These are phyloP conservation scores for Sebastes taczanowskii DNA, from an alignment of 2,797 vertebrate species.

Conservation along the genomic window DNA sequence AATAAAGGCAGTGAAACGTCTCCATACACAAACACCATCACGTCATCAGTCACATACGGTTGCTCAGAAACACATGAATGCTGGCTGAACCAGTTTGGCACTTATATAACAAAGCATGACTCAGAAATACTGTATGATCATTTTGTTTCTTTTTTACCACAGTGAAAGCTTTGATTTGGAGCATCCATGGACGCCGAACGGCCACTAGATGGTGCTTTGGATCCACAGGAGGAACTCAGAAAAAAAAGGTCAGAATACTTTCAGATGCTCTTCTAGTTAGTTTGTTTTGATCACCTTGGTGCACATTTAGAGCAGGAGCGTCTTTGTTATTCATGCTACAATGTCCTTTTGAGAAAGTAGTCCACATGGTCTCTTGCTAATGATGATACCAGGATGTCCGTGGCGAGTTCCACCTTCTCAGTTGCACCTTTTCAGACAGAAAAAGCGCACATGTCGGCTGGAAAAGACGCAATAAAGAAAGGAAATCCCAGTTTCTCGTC, in stretches of 20 bases:
- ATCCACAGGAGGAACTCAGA: slow-evolving; percentile 38
- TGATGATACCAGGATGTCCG: slow-evolving; percentile 2
- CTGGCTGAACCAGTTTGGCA: slow-evolving; percentile 61
- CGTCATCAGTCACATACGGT: slow-evolving; percentile 57
- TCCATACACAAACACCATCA: slow-evolving; percentile 72
- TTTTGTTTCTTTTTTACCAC: slow-evolving; percentile 29
- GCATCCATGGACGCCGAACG: slow-evolving; percentile 13
- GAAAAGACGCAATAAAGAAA: slow-evolving; percentile 34
- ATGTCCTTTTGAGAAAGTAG: slow-evolving; percentile 19
- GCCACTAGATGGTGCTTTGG: slow-evolving; percentile 76
- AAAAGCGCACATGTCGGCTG: slow-evolving; percentile 15
- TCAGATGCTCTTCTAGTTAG: background rate
- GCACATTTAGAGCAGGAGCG: slow-evolving; percentile 28
- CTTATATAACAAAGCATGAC: slow-evolving; percentile 40
- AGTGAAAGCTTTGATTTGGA: slow-evolving; percentile 12
- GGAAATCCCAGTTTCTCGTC: slow-evolving; percentile 42
- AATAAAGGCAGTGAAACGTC: slow-evolving; percentile 82
- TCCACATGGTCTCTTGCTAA: slow-evolving; percentile 17
- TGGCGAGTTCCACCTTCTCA: slow-evolving; percentile 32
- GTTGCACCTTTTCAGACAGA: slow-evolving; percentile 20
- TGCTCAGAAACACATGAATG: slow-evolving; percentile 40
- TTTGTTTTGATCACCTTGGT: slow-evolving; percentile 7
- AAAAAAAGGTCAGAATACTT: slow-evolving; percentile 29
- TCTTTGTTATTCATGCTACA: slow-evolving; percentile 43
- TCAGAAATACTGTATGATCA: slow-evolving; percentile 67